These are phyloP conservation scores for Anastatus disparis DNA, from an alignment of 1,140 invertebrate genomes.

Conservation along the genomic window DNA sequence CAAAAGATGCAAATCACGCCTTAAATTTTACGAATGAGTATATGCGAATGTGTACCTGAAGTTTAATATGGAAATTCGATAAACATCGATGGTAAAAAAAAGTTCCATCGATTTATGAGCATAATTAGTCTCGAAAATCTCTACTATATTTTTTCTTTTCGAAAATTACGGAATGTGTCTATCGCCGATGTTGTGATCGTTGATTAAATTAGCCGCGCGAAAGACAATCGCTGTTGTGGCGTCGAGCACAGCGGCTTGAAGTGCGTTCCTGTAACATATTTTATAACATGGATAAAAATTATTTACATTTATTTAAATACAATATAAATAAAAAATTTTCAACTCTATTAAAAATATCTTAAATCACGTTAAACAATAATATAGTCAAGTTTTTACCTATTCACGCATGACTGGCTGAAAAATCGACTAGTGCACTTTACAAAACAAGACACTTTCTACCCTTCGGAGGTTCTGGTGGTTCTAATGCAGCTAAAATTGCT, in stretches of 20 bases:
- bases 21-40: conserved; percentile 34
- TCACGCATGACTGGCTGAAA: conserved; percentile 24
- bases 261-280: conserved; percentile 29
- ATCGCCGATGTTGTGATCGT: conserved; percentile 30
- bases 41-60: conserved; percentile 23
- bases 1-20: conserved; percentile 22
- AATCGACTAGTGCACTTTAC: conserved; percentile 66
- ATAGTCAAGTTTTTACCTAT: too few species aligned
- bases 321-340: too few species aligned
- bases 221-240: conserved; percentile 40
- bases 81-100: conserved; percentile 20
- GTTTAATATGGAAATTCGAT: conserved; percentile 34
- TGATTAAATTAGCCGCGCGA: conserved; percentile 27
- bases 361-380: too few species aligned
- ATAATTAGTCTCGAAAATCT: conserved; percentile 33
- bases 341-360: too few species aligned
- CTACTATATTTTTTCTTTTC: conserved; percentile 29
- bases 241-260: conserved; percentile 43
- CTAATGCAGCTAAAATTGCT: conserved; percentile 96
- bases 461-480: conserved; percentile 93
- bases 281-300: too few species aligned
- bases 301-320: too few species aligned
- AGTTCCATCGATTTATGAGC: conserved; percentile 20
- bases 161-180: conserved; percentile 42
- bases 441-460: conserved; percentile 91